phyloP scores from a whole-genome alignment of 2,888 invertebrate species.

The Caenorhabditis doughertyi region DNA sequence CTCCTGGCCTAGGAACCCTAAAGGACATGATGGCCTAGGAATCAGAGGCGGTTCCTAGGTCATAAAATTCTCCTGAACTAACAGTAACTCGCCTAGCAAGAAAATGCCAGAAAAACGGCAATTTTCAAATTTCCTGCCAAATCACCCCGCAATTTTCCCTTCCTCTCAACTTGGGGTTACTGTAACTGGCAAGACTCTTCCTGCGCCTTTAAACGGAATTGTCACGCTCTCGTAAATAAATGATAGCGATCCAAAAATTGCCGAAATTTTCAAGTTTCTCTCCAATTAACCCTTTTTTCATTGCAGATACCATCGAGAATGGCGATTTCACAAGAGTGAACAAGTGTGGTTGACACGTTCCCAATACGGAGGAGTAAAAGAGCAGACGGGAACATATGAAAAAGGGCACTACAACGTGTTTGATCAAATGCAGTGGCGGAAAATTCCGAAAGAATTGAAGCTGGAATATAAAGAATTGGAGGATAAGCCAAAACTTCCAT shows the following conservation, averaged over 20 bases:
- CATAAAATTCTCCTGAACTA: too few relatives aligned
- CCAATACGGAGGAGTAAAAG: conserved; percentile 83
- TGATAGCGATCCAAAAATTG: neutral
- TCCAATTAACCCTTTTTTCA: neutral
- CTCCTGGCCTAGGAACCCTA: too few relatives aligned
- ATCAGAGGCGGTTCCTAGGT: too few relatives aligned
- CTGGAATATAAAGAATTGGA: conserved; percentile 99
- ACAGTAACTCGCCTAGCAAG: too few relatives aligned
- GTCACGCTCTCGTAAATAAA: too few relatives aligned
- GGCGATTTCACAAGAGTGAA: conserved; percentile 99
- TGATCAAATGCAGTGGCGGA: conserved; percentile 98
- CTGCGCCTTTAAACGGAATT: too few relatives aligned
- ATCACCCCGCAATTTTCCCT: too few relatives aligned
- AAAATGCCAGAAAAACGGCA: too few relatives aligned
- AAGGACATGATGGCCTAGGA: too few relatives aligned
- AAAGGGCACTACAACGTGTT: conserved; percentile 99
- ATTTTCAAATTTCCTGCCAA: too few relatives aligned
- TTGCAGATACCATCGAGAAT: conserved; percentile 87
- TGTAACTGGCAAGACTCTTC: too few relatives aligned
- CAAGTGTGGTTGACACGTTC: conserved; percentile 87
- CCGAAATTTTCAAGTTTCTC: neutral
- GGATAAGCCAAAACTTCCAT: conserved; percentile 88
- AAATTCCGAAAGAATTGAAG: conserved; percentile 95
- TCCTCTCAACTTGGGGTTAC: too few relatives aligned
- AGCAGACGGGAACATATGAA: conserved; percentile 97